Percentiles rank a stretch among this genome's conserved stretches.
phyloP scores from a whole-genome alignment of 2,888 invertebrate species.

The Clivina fossor region DNA sequence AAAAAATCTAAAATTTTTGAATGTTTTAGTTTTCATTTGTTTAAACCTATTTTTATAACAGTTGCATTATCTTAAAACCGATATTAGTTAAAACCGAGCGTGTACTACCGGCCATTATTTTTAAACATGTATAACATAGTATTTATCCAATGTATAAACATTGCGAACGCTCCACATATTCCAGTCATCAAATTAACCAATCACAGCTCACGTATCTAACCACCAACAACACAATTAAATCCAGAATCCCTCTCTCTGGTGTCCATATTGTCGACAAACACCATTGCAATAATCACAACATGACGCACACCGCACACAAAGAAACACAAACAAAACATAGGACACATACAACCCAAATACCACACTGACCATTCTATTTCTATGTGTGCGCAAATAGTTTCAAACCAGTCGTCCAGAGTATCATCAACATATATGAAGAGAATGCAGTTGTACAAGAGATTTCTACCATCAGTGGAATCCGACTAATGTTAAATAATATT shows the following conservation, averaged over 20 bases:
- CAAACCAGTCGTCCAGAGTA: too few species aligned
- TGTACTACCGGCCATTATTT: too few species aligned
- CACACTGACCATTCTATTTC: constrained; percentile 16
- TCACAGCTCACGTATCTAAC: too few species aligned
- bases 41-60: too few species aligned
- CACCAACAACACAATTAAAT: too few species aligned
- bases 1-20: too few species aligned
- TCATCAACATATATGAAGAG: neutral
- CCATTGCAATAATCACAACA: constrained; percentile 8
- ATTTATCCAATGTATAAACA: neutral
- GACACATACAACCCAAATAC: constrained; percentile 17
- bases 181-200: neutral
- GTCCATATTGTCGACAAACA: constrained; percentile 3
- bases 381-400: constrained; percentile 28
- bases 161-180: neutral
- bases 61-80: too few species aligned
- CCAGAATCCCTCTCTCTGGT: too few species aligned
- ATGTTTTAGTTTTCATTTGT: too few species aligned
- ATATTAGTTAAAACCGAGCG: too few species aligned
- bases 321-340: constrained; percentile 21
- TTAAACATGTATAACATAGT: too few species aligned
- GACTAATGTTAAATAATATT: constrained; percentile 33
- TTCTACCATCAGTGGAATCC: constrained; percentile 33
- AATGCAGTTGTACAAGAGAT: too few species aligned
- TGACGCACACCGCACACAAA: constrained; percentile 22